These are phyloP conservation scores for Aphidius colemani DNA, from an alignment of 2,888 invertebrate genomes.

Conservation along the genomic window DNA sequence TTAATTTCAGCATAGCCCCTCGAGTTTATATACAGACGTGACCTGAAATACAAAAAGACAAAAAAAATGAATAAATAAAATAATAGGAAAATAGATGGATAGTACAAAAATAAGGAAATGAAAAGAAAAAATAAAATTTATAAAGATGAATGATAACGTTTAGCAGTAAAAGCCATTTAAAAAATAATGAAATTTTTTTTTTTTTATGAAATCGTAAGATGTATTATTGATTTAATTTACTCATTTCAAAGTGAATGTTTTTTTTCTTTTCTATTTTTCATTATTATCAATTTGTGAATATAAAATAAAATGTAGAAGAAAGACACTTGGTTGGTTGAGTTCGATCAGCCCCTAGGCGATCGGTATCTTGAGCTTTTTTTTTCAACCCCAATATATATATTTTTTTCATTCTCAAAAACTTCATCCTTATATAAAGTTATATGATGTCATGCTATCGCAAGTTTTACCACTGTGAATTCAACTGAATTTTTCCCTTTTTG, in stretches of 20 bases:
- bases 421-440: neutral
- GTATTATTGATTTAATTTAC: neutral
- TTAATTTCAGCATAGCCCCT: neutral
- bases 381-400: neutral
- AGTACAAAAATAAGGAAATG: neutral
- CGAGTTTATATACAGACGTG: constrained; percentile 1
- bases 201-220: too few relatives aligned
- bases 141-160: neutral
- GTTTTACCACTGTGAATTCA: too few relatives aligned
- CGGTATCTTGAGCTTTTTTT: constrained; percentile 7
- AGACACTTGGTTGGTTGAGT: neutral
- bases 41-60: neutral
- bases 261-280: neutral
- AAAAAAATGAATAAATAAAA: neutral
- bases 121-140: neutral
- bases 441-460: too few relatives aligned
- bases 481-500: neutral
- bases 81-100: neutral
- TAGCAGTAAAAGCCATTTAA: neutral
- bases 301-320: neutral
- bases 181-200: too few relatives aligned
- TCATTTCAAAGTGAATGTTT: neutral
- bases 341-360: constrained; percentile 5
- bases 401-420: neutral
- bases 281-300: neutral